These are phyloP conservation scores for Cepaea hortensis DNA, from an alignment of 2,888 invertebrate genomes.

Conservation along the genomic window DNA sequence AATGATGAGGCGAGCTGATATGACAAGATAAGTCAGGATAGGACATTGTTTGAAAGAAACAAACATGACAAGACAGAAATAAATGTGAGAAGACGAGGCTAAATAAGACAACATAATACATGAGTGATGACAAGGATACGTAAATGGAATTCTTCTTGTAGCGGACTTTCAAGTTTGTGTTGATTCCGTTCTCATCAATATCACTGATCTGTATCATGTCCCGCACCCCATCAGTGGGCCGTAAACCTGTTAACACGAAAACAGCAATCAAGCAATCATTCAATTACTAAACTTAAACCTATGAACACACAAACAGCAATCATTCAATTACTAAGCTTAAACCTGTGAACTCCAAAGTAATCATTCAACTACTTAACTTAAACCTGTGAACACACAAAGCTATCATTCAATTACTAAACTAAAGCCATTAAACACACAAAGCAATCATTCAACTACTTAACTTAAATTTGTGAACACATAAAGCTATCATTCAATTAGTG, in stretches of 20 bases:
- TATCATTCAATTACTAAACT: too few species aligned
- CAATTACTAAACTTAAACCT: neutral
- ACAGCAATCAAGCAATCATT: too few species aligned
- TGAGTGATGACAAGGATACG: constrained; percentile 63
- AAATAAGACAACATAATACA: neutral
- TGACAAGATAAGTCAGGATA: too few species aligned
- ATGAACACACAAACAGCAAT: too few species aligned
- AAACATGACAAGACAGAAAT: too few species aligned
- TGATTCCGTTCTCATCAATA: constrained; percentile 71
- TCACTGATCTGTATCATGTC: constrained; percentile 72
- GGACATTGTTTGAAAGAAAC: too few species aligned
- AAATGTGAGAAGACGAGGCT: neutral
- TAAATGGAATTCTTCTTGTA: constrained; percentile 67
- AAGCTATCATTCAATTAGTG: too few species aligned
- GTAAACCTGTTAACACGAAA: constrained; percentile 56
- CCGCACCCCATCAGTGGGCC: constrained; percentile 69
- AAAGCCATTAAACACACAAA: constrained; percentile 53
- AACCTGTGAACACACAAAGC: too few species aligned
- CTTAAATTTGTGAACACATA: neutral
- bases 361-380: neutral
- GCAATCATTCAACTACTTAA: neutral
- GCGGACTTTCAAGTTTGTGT: constrained; percentile 66
- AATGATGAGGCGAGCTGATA: too few species aligned
- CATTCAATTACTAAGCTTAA: too few species aligned
- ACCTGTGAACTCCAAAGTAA: constrained; percentile 54